Evolutionary conservation across 2,797 vertebrate genomes (phyloP).

Genomic region (Carcharodon carcharias): DNA sequence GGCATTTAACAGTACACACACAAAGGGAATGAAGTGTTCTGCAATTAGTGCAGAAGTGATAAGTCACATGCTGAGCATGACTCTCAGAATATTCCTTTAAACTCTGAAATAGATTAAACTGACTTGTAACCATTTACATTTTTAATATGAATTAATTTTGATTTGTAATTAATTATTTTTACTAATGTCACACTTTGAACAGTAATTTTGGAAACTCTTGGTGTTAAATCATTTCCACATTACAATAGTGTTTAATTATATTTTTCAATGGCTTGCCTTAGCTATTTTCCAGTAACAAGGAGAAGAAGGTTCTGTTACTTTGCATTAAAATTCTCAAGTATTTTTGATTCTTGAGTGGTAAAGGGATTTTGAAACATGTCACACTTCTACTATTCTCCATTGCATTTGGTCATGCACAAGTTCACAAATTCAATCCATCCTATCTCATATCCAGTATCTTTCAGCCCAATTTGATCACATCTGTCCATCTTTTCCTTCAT

Average conservation of each 20-base stretch:
- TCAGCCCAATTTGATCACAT: background rate
- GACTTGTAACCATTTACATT: background rate
- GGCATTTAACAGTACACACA: background rate
- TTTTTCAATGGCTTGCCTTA: background rate
- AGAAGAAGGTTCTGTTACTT: background rate
- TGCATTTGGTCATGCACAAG: background rate
- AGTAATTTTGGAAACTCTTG: background rate
- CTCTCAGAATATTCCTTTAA: slow-evolving; percentile 14
- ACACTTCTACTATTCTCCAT: background rate
- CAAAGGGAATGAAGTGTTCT: slow-evolving; percentile 15
- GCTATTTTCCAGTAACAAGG: too few relatives aligned
- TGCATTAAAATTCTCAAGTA: background rate
- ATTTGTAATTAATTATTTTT: slow-evolving; percentile 3
- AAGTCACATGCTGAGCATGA: background rate
- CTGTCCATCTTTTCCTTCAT: background rate
- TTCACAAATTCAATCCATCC: background rate
- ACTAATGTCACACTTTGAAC: background rate
- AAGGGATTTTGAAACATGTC: background rate
- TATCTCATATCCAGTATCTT: background rate
- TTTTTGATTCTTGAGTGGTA: background rate
- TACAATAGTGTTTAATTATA: background rate
- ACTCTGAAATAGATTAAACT: background rate
- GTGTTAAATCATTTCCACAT: background rate
- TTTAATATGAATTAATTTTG: slow-evolving; percentile 19
- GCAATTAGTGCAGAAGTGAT: background rate